Evolutionary conservation across 2,888 invertebrate species (phyloP), one percentile per base, ranked within the genome.

Genomic region (Oscheius sp.): DNA sequence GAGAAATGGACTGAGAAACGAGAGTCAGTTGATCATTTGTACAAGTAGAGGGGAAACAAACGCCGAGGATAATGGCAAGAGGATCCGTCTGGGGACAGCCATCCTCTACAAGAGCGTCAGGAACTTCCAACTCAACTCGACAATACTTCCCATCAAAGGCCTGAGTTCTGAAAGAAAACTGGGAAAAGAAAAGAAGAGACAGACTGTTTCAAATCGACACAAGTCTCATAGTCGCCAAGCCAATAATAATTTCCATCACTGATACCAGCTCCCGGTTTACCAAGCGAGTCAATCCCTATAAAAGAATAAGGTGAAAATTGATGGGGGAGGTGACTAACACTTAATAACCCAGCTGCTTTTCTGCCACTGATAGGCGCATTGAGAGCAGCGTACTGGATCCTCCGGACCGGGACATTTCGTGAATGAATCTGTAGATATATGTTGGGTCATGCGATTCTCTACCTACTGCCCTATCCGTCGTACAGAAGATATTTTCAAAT

Each of bases 181-280:
- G n/a, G n/a, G n/a, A n/a, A n/a, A n/a, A n/a, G 26, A 1, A 41
- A 38, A 20, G 17, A 32, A 45, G 26, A 20, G 38, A 57, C 67
- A n/a, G 24, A 81, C 74, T 45, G 59, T 71, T 72, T 50, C 32
- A 86, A 70, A 3, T 63, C 68, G 5, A 81, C 64, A 66, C 86
- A 86, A 20, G 83, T 80, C 33, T 86, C 86, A 64, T 83, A 87
- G 33, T 86, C 85, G 12, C 86, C 86, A 17, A 86, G 77, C 81
- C 86, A 86, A 68, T 85, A 83, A 44, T 85, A 82, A 47, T 87
- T 86, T 3, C 86, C 86, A 63, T 87, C 85, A 17, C 84, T 76
- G 49, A 86, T 78, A 5, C 86, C 86, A 6, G 85, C 79, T 1
- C 86, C 85, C 32, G 82, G 78, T 63, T 84, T 84, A 22, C 85